phyloP scores from a whole-genome alignment of 92 coral and sea anemone species.

The Palythoa grandis region DNA sequence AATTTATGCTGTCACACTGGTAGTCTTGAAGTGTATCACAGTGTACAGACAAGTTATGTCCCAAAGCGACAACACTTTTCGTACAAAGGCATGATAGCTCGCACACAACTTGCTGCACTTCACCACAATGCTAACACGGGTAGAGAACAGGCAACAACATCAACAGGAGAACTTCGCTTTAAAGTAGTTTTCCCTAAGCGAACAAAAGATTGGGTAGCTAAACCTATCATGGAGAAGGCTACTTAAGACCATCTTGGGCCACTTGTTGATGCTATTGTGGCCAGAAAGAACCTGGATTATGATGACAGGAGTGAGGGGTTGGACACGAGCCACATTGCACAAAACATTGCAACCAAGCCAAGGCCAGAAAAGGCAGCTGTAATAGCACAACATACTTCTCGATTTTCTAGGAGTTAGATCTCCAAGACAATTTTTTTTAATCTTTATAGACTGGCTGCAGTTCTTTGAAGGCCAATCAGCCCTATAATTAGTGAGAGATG shows the following conservation, averaged over 20 bases:
- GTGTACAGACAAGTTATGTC: conserved; percentile 52
- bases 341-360: conserved; percentile 49
- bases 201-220: conserved; percentile 57
- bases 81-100: conserved; percentile 63
- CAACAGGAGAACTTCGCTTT: conserved; percentile 46
- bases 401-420: conserved; percentile 33
- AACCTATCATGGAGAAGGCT: conserved; percentile 50
- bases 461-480: conserved; percentile 15
- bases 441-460: conserved; percentile 15
- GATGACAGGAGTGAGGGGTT: conserved; percentile 58
- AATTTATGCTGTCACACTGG: conserved; percentile 63
- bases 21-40: conserved; percentile 59
- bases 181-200: conserved; percentile 58
- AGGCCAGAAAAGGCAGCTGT: conserved; percentile 44
- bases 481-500: conserved; percentile 16
- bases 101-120: conserved; percentile 63
- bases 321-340: conserved; percentile 31
- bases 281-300: conserved; percentile 34
- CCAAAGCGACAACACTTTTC: conserved; percentile 64
- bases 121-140: conserved; percentile 62
- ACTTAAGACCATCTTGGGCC: conserved; percentile 17
- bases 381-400: conserved; percentile 49
- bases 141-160: conserved; percentile 52
- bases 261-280: conserved; percentile 30
- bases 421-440: conserved; percentile 22